These are phyloP conservation scores for Ethmia dodecea DNA, from an alignment of 2,888 invertebrate genomes.

Conservation along the genomic window DNA sequence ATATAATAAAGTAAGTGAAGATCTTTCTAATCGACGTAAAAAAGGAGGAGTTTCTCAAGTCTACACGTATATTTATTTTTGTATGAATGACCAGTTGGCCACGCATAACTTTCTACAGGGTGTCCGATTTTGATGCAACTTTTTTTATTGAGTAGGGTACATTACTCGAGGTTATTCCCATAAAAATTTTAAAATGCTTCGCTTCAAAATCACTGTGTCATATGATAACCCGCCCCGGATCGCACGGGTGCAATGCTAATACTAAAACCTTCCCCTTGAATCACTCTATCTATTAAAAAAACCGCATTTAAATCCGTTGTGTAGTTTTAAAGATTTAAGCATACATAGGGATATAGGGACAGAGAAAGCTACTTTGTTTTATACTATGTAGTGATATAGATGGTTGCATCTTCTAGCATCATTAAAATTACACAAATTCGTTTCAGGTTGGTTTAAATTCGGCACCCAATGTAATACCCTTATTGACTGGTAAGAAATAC, in stretches of 20 bases:
- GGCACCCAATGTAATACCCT: neutral
- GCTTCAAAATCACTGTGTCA: neutral
- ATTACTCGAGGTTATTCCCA: neutral
- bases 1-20: constrained; percentile 1
- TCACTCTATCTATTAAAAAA: no score
- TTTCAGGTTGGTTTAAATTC: neutral
- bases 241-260: no score
- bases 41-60: neutral
- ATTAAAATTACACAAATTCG: no score
- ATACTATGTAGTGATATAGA: neutral
- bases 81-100: neutral
- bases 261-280: no score
- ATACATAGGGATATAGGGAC: neutral
- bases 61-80: neutral
- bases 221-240: no score
- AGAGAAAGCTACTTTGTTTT: neutral
- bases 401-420: neutral
- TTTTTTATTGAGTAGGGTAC: neutral
- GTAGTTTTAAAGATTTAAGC: neutral
- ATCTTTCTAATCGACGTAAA: neutral
- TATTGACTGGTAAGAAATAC: neutral
- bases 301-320: neutral
- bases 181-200: neutral
- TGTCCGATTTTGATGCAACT: neutral
- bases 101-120: neutral